These are phyloP conservation scores for Uropsilus gracilis DNA, from an alignment of 2,113 vertebrate genomes.

Conservation along the genomic window DNA sequence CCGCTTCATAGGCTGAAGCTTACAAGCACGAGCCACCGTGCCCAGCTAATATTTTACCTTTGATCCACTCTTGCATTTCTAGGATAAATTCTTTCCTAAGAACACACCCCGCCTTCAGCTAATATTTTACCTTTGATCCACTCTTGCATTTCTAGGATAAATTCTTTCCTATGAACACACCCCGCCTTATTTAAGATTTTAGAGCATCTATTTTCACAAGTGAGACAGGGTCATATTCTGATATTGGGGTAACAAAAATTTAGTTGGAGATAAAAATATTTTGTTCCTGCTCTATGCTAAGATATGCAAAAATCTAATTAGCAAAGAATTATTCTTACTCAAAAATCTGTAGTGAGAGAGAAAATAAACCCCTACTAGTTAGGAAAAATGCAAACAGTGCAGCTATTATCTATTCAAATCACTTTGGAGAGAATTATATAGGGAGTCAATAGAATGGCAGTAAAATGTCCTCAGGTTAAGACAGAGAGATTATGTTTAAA, in stretches of 20 bases:
- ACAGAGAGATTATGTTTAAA: not conserved
- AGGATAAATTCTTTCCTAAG: too few relatives aligned
- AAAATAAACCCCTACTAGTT: not conserved
- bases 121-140: not conserved
- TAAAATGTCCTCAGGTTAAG: not conserved
- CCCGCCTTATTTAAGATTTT: constrained; percentile 30
- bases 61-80: too few relatives aligned
- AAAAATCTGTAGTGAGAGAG: not conserved
- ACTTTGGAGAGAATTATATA: not conserved
- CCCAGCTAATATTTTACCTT: too few relatives aligned
- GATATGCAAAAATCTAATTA: too few relatives aligned
- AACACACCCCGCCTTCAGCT: too few relatives aligned
- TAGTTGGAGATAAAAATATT: not conserved
- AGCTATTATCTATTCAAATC: not conserved
- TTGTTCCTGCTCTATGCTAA: not conserved
- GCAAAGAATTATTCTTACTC: constrained; percentile 11
- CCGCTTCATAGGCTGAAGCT: too few relatives aligned
- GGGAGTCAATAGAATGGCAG: not conserved
- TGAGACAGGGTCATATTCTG: not conserved
- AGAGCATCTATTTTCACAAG: constrained; percentile 22
- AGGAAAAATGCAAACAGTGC: not conserved
- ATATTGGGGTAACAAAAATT: not conserved
- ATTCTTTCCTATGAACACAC: not conserved
- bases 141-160: constrained; percentile 2
- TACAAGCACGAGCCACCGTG: too few relatives aligned